phyloP scores from a whole-genome alignment of 1,140 invertebrate genomes.

The Limonius californicus region DNA sequence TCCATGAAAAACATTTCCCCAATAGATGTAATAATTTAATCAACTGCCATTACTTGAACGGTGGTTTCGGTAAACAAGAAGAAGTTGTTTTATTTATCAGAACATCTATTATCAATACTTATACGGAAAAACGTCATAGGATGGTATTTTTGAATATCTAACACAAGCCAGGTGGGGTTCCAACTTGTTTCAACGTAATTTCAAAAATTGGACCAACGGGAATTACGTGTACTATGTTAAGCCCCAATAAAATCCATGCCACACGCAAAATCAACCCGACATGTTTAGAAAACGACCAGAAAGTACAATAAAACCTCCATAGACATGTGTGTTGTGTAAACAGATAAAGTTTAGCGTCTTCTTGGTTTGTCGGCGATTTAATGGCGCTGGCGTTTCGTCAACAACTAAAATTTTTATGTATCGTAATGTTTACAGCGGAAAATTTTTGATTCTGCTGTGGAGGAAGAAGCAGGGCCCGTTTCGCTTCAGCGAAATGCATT shows the following conservation, averaged over 20 bases:
- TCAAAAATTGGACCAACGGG: too few relatives aligned
- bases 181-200: too few relatives aligned
- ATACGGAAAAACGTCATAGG: too few relatives aligned
- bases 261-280: conserved; percentile 13
- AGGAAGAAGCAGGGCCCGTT: neutral
- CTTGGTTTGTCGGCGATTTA: conserved; percentile 37
- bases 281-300: conserved; percentile 42
- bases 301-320: conserved; percentile 20
- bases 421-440: conserved; percentile 5
- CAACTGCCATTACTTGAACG: too few relatives aligned
- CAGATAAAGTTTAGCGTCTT: conserved; percentile 38
- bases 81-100: too few relatives aligned
- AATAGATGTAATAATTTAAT: too few relatives aligned
- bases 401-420: conserved; percentile 38
- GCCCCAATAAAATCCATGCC: neutral
- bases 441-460: neutral
- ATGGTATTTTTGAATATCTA: too few relatives aligned
- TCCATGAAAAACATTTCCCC: too few relatives aligned
- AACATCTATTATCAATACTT: too few relatives aligned
- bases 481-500: neutral
- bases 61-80: too few relatives aligned
- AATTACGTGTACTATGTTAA: too few relatives aligned
- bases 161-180: too few relatives aligned
- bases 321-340: conserved; percentile 37
- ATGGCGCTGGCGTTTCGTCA: conserved; percentile 24